Evolutionary conservation across 2,113 vertebrate genomes (phyloP).

Genomic region (Acinonyx jubatus): DNA sequence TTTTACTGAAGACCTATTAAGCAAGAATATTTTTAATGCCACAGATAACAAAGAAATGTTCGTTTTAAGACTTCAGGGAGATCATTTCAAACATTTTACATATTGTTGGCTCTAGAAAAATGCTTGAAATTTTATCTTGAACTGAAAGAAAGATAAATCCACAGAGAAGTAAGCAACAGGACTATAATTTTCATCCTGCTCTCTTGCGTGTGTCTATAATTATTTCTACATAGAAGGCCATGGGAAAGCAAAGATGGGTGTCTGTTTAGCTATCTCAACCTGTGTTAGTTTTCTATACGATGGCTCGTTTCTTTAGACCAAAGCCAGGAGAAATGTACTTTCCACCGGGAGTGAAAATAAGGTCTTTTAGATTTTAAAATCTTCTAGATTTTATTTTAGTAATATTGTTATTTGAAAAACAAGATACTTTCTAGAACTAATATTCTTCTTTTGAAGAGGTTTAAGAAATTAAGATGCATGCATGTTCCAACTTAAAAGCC

Average conservation of each 20-base stretch:
- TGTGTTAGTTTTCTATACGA: background rate
- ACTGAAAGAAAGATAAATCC: constrained; percentile 16
- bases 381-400: background rate
- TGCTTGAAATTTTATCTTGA: constrained; percentile 1
- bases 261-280: background rate
- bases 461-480: background rate
- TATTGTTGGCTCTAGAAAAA: background rate
- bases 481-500: background rate
- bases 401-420: background rate
- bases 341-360: background rate
- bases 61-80: background rate
- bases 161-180: background rate
- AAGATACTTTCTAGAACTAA: background rate
- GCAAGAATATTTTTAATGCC: background rate
- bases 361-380: background rate
- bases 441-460: background rate
- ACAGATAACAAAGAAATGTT: background rate
- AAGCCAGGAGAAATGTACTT: background rate
- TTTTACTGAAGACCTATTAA: background rate
- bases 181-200: background rate
- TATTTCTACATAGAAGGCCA: background rate
- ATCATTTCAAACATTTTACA: background rate
- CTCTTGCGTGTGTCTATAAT: background rate
- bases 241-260: background rate
- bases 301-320: background rate